phyloP scores from a whole-genome alignment of 2,888 invertebrate genomes.

The Acanthococcus lagerstroemiae region DNA sequence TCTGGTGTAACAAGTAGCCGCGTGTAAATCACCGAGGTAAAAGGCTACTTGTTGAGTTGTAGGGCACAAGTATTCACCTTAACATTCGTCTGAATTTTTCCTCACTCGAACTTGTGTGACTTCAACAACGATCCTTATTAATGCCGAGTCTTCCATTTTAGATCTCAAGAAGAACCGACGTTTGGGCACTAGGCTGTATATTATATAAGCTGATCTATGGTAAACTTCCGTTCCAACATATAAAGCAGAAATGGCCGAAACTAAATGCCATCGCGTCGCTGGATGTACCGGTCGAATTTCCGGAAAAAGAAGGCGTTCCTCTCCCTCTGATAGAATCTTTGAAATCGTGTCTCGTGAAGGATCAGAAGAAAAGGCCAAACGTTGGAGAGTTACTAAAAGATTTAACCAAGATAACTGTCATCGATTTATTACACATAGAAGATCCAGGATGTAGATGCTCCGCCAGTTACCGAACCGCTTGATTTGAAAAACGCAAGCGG shows the following conservation, averaged over 20 bases:
- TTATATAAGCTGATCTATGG: conserved; percentile 86
- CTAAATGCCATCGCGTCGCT: conserved; percentile 67
- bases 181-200: conserved; percentile 97
- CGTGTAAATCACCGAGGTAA: too few relatives aligned
- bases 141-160: conserved; percentile 41
- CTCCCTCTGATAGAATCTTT: conserved; percentile 53
- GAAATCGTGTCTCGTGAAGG: conserved; percentile 60
- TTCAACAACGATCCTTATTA: not conserved
- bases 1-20: too few relatives aligned
- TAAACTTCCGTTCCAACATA: conserved; percentile 79
- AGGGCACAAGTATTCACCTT: too few relatives aligned
- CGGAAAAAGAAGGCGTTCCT: conserved; percentile 47
- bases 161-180: conserved; percentile 86
- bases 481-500: too few relatives aligned
- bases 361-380: conserved; percentile 61
- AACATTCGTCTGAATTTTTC: not conserved
- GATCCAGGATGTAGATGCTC: too few relatives aligned
- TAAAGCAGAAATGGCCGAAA: conserved; percentile 60
- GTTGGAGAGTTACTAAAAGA: conserved; percentile 65
- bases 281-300: conserved; percentile 62
- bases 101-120: not conserved
- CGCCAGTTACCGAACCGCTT: too few relatives aligned
- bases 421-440: too few relatives aligned
- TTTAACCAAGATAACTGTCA: too few relatives aligned
- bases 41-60: too few relatives aligned